Conservation (phyloP, 2,888 invertebrate species). For the Taenaris catops region DNA sequence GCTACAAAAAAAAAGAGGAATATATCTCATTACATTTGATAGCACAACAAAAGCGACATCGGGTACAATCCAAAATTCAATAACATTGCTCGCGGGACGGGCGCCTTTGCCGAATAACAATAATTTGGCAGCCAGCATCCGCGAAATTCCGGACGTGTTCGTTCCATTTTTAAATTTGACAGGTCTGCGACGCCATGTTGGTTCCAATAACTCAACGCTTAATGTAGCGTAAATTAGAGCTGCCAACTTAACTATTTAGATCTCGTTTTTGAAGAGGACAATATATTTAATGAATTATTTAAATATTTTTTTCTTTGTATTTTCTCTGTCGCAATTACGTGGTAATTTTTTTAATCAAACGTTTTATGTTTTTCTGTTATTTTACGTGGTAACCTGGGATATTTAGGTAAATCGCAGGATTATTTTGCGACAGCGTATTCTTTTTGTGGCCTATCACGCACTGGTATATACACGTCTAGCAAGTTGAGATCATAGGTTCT, state of each 20-base stretch:
- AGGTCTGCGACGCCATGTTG: slow-evolving; percentile 48
- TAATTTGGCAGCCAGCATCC: slow-evolving; percentile 73
- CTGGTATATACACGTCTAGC: too few relatives aligned
- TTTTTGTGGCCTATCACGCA: too few relatives aligned
- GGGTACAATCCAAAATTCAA: slow-evolving; percentile 66
- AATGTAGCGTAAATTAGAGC: slow-evolving; percentile 45
- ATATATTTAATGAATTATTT: too few relatives aligned
- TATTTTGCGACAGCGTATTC: too few relatives aligned
- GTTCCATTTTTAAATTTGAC: slow-evolving; percentile 78
- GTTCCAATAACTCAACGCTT: slow-evolving; percentile 43
- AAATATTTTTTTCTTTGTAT: too few relatives aligned
- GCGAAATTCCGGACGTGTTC: slow-evolving; percentile 69
- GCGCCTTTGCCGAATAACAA: slow-evolving; percentile 66
- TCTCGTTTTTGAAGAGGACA: too few relatives aligned
- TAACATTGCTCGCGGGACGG: slow-evolving; percentile 51
- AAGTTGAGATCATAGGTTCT: too few relatives aligned
- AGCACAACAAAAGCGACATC: slow-evolving; percentile 49
- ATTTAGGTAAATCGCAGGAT: too few relatives aligned
- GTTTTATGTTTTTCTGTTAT: too few relatives aligned
- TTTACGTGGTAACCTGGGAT: too few relatives aligned
- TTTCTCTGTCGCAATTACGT: too few relatives aligned
- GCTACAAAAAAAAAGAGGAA: slow-evolving; percentile 25
- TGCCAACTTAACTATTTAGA: neutral
- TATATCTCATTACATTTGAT: slow-evolving; percentile 44
- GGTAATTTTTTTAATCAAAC: too few relatives aligned